phyloP scores from a whole-genome alignment of 1,140 invertebrate genomes.

The Proctacanthus coquilletti region DNA sequence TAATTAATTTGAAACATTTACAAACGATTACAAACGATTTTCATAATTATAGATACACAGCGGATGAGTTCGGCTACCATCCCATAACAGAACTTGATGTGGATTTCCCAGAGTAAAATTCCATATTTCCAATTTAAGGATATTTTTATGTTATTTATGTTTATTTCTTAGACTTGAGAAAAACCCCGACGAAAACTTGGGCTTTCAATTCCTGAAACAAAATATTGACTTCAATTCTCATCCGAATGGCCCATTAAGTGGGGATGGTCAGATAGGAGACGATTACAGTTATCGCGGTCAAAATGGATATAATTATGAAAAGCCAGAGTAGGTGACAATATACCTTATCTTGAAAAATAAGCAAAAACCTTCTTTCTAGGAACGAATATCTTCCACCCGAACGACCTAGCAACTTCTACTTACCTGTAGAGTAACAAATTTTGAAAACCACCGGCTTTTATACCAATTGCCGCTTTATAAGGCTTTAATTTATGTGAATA shows the following conservation, averaged over 20 bases:
- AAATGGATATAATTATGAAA: constrained; percentile 17
- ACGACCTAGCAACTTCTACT: too few relatives aligned
- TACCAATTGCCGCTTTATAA: too few relatives aligned
- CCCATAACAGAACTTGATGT: constrained; percentile 28
- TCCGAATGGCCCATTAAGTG: constrained; percentile 12
- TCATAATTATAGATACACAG: constrained; percentile 14
- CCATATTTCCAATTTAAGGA: background rate
- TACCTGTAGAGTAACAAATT: too few relatives aligned
- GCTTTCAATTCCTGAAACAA: constrained; percentile 27
- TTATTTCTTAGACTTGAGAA: constrained; percentile 8
- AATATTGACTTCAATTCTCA: constrained; percentile 14
- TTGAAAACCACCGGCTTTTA: too few relatives aligned
- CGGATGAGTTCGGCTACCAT: constrained; percentile 28
- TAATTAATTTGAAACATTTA: background rate
- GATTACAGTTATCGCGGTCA: constrained; percentile 18
- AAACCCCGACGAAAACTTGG: constrained; percentile 17
- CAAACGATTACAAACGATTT: background rate
- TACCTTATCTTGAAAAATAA: too few relatives aligned
- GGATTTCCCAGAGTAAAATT: constrained; percentile 26
- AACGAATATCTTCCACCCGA: too few relatives aligned
- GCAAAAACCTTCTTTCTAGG: too few relatives aligned
- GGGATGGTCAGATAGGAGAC: constrained; percentile 24
- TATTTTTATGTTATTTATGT: background rate
- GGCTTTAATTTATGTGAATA: too few relatives aligned
- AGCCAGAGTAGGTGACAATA: constrained; percentile 9